Evolutionary conservation across 2,113 vertebrate species (phyloP).

Genomic region (Xenopus tropicalis): DNA sequence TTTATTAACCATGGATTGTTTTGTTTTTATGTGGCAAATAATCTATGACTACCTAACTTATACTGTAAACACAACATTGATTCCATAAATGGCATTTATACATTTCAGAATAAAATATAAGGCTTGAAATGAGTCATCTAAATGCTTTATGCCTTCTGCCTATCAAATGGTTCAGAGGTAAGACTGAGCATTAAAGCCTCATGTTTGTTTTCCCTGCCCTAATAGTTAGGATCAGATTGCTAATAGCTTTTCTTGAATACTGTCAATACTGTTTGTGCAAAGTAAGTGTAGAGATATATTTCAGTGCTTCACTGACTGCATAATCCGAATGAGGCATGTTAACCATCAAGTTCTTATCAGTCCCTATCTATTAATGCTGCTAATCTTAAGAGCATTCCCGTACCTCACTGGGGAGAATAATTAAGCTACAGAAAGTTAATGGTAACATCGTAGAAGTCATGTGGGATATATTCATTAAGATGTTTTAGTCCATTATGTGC

Average conservation of each 20-base stretch:
- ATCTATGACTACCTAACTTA: no score
- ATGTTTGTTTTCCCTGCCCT: conserved; percentile 84
- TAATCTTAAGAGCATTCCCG: conserved; percentile 55
- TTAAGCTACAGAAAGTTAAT: no score
- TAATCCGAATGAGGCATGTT: conserved; percentile 77
- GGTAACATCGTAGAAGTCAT: no score
- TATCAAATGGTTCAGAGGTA: conserved; percentile 92
- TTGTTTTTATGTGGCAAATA: no score
- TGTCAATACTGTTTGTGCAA: conserved; percentile 83
- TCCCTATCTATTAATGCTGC: conserved; percentile 72
- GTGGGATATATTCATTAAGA: no score
- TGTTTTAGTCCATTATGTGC: no score
- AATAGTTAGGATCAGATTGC: conserved; percentile 78
- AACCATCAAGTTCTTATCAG: conserved; percentile 73
- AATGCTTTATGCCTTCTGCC: conserved; percentile 93
- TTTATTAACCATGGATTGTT: no score
- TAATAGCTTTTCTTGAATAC: conserved; percentile 86
- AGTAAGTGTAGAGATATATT: conserved; percentile 84
- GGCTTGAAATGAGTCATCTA: conserved; percentile 95
- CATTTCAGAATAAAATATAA: conserved; percentile 99
- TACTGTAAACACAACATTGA: conserved; percentile 78
- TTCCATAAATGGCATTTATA: conserved; percentile 97
- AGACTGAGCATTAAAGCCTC: conserved; percentile 90
- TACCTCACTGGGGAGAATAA: background rate
- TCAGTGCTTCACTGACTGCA: conserved; percentile 77